Evolutionary conservation across 2,888 invertebrate species (phyloP), one percentile per base, ranked within the genome.

Genomic region (Philaethria dido): DNA sequence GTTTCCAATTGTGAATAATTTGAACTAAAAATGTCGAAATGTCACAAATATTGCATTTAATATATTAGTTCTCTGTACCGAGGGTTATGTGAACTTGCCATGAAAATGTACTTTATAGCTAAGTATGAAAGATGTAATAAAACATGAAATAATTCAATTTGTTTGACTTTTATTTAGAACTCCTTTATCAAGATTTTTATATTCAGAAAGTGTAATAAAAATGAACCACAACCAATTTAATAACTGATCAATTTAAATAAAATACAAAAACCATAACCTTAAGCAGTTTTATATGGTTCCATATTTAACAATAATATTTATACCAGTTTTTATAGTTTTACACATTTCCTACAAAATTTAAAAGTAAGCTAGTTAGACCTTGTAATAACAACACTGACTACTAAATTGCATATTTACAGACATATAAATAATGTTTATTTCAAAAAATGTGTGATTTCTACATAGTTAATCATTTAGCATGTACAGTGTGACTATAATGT

Each of bases 71-170:
- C 45, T 55, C 20, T 57, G 8, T 54, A 48, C 60, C 11, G 44
- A 60, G 44, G 66, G 68, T 68, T 55, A 62, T 63, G 68, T 62
- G 64, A 74, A 75, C 77, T 78, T 78, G 77, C 77, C 77, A 76
- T 76, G 44, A 72, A 61, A 72, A 68, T 74, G 69, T 74, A 74
- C 66, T 74, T 77, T 22, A 57, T 75, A 66, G 47, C 59, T 65
- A 67, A 68, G 48, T 72, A 72, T 74, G 48, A 62, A 57, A 69
- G 68, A 61, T 64, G 61, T 52, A 39, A 64, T 64, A 68, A 70
- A 64, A 14, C 25, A 59, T 50, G 29, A 67, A 68, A 69, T 66
- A 59, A 62, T 59, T 29, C 16, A 50, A 59, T 36, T 18, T 47
- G 39, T 66, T 62, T 66, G 39, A 42, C 57, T 22, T 57, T 57